Base-by-base conservation (phyloP, 2,888 invertebrate genomes). In the Trilocha varians region DNA sequence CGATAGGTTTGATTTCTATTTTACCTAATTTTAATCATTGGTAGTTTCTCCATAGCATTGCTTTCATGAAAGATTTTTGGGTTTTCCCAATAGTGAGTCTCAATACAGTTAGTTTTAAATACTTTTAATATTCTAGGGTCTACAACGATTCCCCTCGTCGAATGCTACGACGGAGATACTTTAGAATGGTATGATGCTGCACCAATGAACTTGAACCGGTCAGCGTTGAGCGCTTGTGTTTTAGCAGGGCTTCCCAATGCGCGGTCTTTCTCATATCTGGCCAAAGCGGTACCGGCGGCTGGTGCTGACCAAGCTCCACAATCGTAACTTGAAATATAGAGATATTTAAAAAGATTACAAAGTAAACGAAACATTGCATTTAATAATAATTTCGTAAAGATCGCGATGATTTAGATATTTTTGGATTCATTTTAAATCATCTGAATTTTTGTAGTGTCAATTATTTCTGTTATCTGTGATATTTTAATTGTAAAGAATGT, bases 161-260 rank as follows among this genome's bases (percentile, higher is more conserved):
- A 95, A 69, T 92, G 91, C 63, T 95, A 91, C 70, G 93, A 94
- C 59, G 88, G 87, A 0, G 84, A 87, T 42, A 86, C 86, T 0
- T 76, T 89, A 53, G 88, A 88, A 59, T 92, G 92, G 92, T 88
- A 87, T 62, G 88, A 88, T 53, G 91, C 91, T 0, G 88, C 92
- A 0, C 90, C 91, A 8, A 94, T 95, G 93, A 93, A 93, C 67
- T 75, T 94, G 32, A 93, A 93, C 68, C 87, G 95, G 13, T 94
- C 94, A 42, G 95, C 94, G 0, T 77, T 95, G 17, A 91, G 92
- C 58, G 93, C 93, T 2, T 94, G 94, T 70, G 93, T 94, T 1
- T 80, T 95, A 34, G 77, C 88, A n/a, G 93, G 91, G 3, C 83
- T 93, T 13, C 88, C 88, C 2, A 92, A 92, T 60, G 88, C 89